phyloP scores from a whole-genome alignment of 1,140 invertebrate species.

The Bombus waltoni region DNA sequence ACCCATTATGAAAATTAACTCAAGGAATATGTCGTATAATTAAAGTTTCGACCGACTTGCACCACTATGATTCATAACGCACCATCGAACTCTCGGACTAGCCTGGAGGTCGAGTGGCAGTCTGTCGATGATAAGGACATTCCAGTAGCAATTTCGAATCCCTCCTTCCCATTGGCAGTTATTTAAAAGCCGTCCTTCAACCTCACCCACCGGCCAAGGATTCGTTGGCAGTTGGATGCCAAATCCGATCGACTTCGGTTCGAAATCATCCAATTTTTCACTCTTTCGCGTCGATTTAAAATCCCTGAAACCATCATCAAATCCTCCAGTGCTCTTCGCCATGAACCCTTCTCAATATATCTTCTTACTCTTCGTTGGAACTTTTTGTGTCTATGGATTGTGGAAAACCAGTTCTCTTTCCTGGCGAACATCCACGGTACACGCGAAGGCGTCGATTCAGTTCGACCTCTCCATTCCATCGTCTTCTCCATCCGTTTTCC shows the following conservation, averaged over 20 bases:
- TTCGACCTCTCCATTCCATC: constrained; percentile 75
- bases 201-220: constrained; percentile 49
- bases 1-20: not conserved
- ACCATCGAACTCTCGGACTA: constrained; percentile 23
- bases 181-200: constrained; percentile 73
- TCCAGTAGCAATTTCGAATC: constrained; percentile 70
- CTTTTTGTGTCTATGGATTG: constrained; percentile 66
- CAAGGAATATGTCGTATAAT: not conserved
- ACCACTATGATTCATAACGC: constrained; percentile 6
- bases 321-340: not conserved
- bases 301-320: not conserved
- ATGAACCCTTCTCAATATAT: constrained; percentile 37
- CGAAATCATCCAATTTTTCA: not conserved
- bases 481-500: constrained; percentile 37
- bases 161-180: constrained; percentile 68
- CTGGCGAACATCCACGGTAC: constrained; percentile 64
- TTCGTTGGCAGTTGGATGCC: constrained; percentile 25
- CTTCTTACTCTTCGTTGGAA: constrained; percentile 50
- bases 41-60: not conserved
- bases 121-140: constrained; percentile 71
- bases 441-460: constrained; percentile 75
- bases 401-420: constrained; percentile 72
- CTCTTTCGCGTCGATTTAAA: too few species aligned
- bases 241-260: constrained; percentile 38
- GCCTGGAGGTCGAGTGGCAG: constrained; percentile 71